Evolutionary conservation across 2,797 vertebrate species (phyloP), one percentile per base, ranked within the genome.

Genomic region (Hafferia zeledoni): DNA sequence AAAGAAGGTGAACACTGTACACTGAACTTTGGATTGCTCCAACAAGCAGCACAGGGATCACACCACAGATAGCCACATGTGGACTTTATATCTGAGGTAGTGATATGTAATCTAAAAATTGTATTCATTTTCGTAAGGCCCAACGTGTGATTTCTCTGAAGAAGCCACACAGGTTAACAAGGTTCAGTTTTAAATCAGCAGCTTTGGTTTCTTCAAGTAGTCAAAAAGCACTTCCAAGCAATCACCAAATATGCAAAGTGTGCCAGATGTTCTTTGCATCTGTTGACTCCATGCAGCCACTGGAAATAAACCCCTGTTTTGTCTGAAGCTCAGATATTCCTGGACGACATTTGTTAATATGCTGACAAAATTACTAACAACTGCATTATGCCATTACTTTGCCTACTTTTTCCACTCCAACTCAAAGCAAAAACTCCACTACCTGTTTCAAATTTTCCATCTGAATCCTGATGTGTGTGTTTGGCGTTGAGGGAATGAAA

Each of bases 21-120:
- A 72, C 24, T 59, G 61, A 84, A 67, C 93, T 95, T 55, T 72
- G 70, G 70, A 83, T 64, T 1, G 74, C 52, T 83, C 43, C 74
- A 83, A 10, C 13, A 39, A 55, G 37, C 79, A 64, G 85, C 30
- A 13, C 13, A 1, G 30, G 55, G 77, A 90, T 60, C 41, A 12
- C 43, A 61, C 18, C 47, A 69, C 57, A 39, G 60, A 44, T 0
- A 69, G 71, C 52, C 5, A 11, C 31, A 6, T 2, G 37, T 23
- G 57, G 76, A 74, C 60, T 92, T 70, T 50, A 23, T 5, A 81
- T 30, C 80, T 61, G 25, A 68, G 13, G 10, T 43, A 75, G 39
- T 5, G n/a, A 78, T 59, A 49, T 24, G 9, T n/a, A 64, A 79
- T 28, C 50, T 41, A 24, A 49, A 57, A 74, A 64, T 4, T 46